Base-by-base conservation (phyloP, 2,797 vertebrate species). In the Sebastes goodei region DNA sequence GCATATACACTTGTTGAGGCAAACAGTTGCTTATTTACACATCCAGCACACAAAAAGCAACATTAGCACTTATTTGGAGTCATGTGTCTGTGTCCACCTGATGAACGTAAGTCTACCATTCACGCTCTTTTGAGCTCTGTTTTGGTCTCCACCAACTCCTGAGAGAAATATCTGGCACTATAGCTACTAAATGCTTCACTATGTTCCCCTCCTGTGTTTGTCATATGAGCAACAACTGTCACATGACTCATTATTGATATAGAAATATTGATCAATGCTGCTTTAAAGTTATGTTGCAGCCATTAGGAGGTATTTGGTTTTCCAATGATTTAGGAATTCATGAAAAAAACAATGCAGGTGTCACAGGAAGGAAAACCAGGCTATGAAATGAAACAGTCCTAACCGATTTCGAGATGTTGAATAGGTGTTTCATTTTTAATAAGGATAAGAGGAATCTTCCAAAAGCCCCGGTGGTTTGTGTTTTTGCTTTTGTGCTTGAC, bases 401-500 rank as follows among this genome's bases (percentile, higher is more conserved):
- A 42, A 63, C 5, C 0, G 0, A 60, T 73, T 68, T 38, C 1
- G 15, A 59, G 30, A 65, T 6, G 20, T 6, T 74, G 5, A 77
- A 56, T 55, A 5, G 3, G 32, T 52, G 10, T 52, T 35, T 27
- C 23, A 33, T 17, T 27, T 68, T 62, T 27, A 63, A 71, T 30
- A 66, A 42, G 23, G 21, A 32, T 53, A 49, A 65, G 27, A 32
- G 15, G 46, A 66, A 17, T 6, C 33, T 35, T 56, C 25, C 7
- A 23, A 1, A 49, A 29, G 63, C 25, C 7, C 17, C 11, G 3
- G 15, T 52, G 20, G 53, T 71, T 68, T 70, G 12, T 46, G 12
- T 67, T 63, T 66, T 63, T 60, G 30, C 52, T 71, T 74, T 65
- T 74, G 27, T 74, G n/a, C 27, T 78, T 84, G 79, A 84, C 68